These are phyloP conservation scores for Pantherophis alleghaniensis DNA, from an alignment of 2,797 vertebrate genomes.

Conservation along the genomic window DNA sequence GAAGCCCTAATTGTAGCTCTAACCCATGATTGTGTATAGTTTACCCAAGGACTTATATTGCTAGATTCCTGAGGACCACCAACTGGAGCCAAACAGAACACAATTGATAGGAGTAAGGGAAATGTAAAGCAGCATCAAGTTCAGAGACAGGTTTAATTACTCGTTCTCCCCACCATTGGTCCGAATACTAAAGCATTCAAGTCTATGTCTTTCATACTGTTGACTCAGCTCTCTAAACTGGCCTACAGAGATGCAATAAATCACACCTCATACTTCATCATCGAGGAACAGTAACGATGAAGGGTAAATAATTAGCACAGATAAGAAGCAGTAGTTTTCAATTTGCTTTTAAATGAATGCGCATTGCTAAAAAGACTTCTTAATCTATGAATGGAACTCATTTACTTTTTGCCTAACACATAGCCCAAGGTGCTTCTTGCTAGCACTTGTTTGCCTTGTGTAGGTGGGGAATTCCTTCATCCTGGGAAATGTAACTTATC, in stretches of 20 bases:
- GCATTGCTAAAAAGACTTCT: background rate
- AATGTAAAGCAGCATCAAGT: background rate
- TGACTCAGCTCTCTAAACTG: background rate
- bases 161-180: background rate
- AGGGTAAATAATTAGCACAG: background rate
- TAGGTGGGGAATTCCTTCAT: conserved; percentile 7
- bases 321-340: background rate
- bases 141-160: background rate
- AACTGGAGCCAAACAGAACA: background rate
- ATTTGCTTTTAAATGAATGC: background rate
- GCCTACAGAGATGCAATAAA: background rate
- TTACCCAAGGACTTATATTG: background rate
- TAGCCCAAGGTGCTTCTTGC: background rate
- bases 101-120: background rate
- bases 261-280: background rate
- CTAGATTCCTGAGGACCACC: background rate
- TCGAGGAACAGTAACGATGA: no score
- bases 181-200: background rate
- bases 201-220: no score
- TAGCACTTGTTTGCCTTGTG: background rate
- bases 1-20: background rate
- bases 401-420: background rate
- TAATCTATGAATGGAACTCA: background rate
- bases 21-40: background rate
- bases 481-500: background rate